A percentile compares a stretch with the other conserved stretches of the same genome.
Evolutionary conservation across 2,113 vertebrate species (phyloP).

Genomic region (Nansenia antarctica): DNA sequence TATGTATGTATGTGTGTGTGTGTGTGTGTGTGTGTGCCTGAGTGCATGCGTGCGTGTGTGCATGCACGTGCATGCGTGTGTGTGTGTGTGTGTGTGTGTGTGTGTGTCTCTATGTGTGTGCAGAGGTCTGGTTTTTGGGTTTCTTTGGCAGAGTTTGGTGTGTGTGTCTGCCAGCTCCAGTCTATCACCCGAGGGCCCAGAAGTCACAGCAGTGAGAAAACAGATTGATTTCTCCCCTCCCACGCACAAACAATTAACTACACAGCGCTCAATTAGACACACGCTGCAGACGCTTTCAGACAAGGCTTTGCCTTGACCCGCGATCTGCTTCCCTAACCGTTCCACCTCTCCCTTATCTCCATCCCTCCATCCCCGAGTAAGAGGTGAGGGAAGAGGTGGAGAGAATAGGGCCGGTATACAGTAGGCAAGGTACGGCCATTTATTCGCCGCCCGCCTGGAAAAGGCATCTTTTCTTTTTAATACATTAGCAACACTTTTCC

Average conservation of each 20-base stretch:
- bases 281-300: conserved; percentile 70
- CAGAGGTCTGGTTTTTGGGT: conserved; percentile 27
- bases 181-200: conserved; percentile 72
- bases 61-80: neutral
- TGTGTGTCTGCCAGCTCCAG: conserved; percentile 66
- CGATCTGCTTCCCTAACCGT: conserved; percentile 40
- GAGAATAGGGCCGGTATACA: conserved; percentile 15
- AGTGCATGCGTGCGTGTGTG: conserved; percentile 12
- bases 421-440: neutral
- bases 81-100: conserved; percentile 20
- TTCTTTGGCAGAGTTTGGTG: conserved; percentile 36
- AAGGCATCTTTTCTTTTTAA: conserved; percentile 17
- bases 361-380: conserved; percentile 17
- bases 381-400: conserved; percentile 14
- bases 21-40: conserved; percentile 15
- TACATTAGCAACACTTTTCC: conserved; percentile 19
- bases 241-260: conserved; percentile 81
- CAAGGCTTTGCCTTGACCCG: conserved; percentile 64
- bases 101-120: conserved; percentile 43
- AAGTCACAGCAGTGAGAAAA: conserved; percentile 78
- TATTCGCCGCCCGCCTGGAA: too few species aligned
- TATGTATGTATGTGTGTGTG: conserved; percentile 10
- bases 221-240: conserved; percentile 82
- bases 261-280: conserved; percentile 80
- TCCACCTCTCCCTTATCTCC: neutral